phyloP scores from a whole-genome alignment of 2,113 vertebrate genomes.

The Eurystomus gularis region DNA sequence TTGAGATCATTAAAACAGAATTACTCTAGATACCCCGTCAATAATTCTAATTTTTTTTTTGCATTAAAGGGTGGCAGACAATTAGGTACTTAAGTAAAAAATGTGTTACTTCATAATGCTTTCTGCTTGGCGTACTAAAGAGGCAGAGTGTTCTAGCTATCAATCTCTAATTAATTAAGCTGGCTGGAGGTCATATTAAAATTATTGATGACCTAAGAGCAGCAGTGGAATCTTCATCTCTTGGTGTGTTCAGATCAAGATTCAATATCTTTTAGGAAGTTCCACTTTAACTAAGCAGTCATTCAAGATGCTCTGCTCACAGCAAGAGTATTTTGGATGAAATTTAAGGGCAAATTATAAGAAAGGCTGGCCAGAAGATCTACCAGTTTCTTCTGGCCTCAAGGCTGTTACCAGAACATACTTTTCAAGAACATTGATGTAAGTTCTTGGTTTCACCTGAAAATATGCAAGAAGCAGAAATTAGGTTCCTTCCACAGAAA shows the following conservation, averaged over 20 bases:
- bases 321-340: neutral
- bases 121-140: neutral
- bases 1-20: neutral
- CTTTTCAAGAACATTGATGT: neutral
- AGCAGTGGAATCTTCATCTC: neutral
- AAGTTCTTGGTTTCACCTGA: neutral
- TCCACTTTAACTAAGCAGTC: neutral
- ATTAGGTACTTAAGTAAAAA: neutral
- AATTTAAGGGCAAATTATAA: neutral
- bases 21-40: neutral
- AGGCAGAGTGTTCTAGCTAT: neutral
- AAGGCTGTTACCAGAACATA: neutral
- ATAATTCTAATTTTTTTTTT: neutral
- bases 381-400: neutral
- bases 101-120: neutral
- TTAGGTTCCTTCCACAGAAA: neutral
- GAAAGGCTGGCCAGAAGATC: neutral
- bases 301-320: neutral
- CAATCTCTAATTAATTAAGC: conserved; percentile 27
- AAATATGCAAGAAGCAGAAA: neutral
- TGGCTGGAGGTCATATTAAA: neutral
- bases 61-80: neutral
- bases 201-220: neutral
- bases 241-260: neutral
- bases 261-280: neutral